Evolutionary conservation across 2,888 invertebrate genomes (phyloP).

Genomic region (Dryococelus australis): DNA sequence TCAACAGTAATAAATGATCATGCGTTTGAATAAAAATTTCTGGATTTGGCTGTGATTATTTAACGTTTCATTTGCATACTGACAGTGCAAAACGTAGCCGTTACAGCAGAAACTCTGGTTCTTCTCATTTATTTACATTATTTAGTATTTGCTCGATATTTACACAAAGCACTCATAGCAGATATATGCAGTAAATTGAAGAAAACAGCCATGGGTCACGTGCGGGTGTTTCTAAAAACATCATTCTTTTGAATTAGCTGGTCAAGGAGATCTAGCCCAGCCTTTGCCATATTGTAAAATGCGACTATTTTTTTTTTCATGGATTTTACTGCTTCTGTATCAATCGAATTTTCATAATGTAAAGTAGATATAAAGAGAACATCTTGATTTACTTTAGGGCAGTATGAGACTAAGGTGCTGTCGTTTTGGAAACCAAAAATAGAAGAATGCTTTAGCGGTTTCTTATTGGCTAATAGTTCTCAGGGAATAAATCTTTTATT

Average conservation of each 20-base stretch:
- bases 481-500: neutral
- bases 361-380: neutral
- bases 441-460: neutral
- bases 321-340: neutral
- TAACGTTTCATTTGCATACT: too few species aligned
- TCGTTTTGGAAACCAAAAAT: neutral
- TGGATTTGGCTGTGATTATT: too few species aligned
- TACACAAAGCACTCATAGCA: conserved; percentile 22
- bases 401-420: neutral
- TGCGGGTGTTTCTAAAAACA: neutral
- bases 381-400: conserved; percentile 1
- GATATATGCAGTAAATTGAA: too few species aligned
- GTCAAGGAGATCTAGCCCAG: neutral
- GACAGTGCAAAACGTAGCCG: too few species aligned
- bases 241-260: conserved; percentile 5
- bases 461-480: neutral
- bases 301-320: neutral
- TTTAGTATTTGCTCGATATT: neutral
- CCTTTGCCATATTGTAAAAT: conserved; percentile 23
- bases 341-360: neutral
- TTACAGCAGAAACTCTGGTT: too few species aligned
- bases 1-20: too few species aligned
- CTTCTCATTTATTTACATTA: too few species aligned
- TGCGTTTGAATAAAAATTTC: too few species aligned
- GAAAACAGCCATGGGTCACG: neutral